These are phyloP conservation scores for Diarsia dahlii DNA, from an alignment of 2,888 invertebrate species.

Conservation along the genomic window DNA sequence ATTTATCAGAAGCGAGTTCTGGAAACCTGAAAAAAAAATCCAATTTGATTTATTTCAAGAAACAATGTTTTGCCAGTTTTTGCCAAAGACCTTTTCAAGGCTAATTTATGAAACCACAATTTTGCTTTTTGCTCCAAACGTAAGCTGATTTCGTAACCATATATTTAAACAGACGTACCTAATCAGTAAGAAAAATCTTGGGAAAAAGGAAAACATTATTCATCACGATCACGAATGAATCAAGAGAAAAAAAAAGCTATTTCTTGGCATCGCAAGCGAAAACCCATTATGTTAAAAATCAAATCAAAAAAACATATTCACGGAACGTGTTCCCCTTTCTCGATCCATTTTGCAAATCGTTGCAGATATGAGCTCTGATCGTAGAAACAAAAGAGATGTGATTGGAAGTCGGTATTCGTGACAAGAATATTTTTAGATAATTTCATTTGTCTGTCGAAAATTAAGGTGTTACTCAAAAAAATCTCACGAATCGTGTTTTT, in stretches of 20 bases:
- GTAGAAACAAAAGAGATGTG: slow-evolving; percentile 32
- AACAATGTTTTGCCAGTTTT: slow-evolving; percentile 34
- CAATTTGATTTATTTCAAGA: slow-evolving; percentile 25
- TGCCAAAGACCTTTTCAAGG: slow-evolving; percentile 9
- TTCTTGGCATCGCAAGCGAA: slow-evolving; percentile 48
- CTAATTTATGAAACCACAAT: slow-evolving; percentile 36
- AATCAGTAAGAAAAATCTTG: slow-evolving; percentile 49
- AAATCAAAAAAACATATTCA: slow-evolving; percentile 53
- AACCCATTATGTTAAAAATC: slow-evolving; percentile 60
- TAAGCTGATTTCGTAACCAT: slow-evolving; percentile 49
- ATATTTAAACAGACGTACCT: slow-evolving; percentile 41
- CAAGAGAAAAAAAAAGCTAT: slow-evolving; percentile 59
- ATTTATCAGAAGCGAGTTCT: slow-evolving; percentile 14
- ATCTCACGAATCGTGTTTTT: not conserved
- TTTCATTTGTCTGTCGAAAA: not conserved
- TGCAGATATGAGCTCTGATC: slow-evolving; percentile 23
- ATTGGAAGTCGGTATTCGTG: slow-evolving; percentile 12
- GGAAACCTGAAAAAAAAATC: slow-evolving; percentile 12
- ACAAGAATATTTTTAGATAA: slow-evolving; percentile 20
- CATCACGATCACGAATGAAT: slow-evolving; percentile 50
- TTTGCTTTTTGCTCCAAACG: slow-evolving; percentile 23
- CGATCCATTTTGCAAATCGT: slow-evolving; percentile 51
- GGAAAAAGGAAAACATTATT: slow-evolving; percentile 42
- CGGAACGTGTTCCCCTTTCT: slow-evolving; percentile 34
- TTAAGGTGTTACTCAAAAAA: not conserved